Evolutionary conservation across 1,140 invertebrate genomes (phyloP), one percentile per base, ranked within the genome.

Genomic region (Laupala kohalensis): DNA sequence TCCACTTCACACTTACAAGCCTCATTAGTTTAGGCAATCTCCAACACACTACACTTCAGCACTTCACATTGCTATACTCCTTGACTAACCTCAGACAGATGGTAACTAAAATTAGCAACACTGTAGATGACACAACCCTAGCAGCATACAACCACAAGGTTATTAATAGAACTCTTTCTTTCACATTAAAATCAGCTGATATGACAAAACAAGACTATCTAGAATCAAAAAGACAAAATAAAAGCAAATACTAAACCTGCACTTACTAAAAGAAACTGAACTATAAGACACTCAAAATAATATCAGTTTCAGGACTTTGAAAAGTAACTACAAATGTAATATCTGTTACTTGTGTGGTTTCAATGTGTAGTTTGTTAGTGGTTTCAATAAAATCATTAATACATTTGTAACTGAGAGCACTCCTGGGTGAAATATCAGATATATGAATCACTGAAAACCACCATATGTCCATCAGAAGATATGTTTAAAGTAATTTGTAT

Each of bases 111-210:
- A 68, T 37, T 68, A 68, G 29, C 67, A 29, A 23, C 67, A 68
- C 23, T 15, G 67, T 27, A 68, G 29, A 13, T 68, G 28, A 24
- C 28, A 68, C n/a, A 68, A 29, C 29, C 25, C 25, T n/a, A 15
- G 25, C n/a, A 6, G 12, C 6, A 28, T 6, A 68, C 26, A 25
- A 27, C 19, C 27, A 23, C 25, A 28, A 23, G 19, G 67, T n/a
- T 68, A 68, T 68, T 68, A n/a, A n/a, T 37, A 68, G 29, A 25
- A 68, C 67, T 53, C n/a, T 13, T 13, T 27, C 23, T 27, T 68
- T 6, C 28, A 68, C 67, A 37, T 30, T 27, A 68, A 30, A 68
- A 68, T 68, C 67, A 68, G 67, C 67, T 68, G 67, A n/a, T 68
- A 29, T 24, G 27, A 26, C 13, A 23, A 37, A 19, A 53, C 19